These are phyloP conservation scores for Todus mexicanus DNA, from an alignment of 2,797 vertebrate species.

Conservation along the genomic window DNA sequence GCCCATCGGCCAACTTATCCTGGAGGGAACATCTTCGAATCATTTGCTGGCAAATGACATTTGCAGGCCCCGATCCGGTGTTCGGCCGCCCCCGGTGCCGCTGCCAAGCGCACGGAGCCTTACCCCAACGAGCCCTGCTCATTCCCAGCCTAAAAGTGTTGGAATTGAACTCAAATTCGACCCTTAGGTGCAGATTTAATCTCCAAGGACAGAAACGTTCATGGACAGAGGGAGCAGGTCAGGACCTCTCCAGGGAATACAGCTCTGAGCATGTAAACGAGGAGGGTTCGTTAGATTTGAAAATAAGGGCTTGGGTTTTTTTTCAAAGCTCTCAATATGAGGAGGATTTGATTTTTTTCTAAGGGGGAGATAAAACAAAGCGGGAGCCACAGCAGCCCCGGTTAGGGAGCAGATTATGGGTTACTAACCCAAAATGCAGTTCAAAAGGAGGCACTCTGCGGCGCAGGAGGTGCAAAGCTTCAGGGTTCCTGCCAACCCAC, in stretches of 20 bases:
- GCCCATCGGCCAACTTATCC: neutral
- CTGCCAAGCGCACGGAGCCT: neutral
- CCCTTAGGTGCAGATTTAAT: neutral
- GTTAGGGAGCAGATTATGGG: neutral
- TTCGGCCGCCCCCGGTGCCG: neutral
- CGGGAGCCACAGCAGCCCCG: rapidly evolving
- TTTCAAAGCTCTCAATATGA: neutral
- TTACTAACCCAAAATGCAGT: neutral
- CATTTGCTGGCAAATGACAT: neutral
- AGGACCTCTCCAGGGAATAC: neutral
- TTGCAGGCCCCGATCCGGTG: neutral
- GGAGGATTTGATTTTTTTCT: neutral
- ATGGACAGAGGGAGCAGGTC: neutral
- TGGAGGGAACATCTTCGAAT: neutral
- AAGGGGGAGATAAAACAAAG: neutral
- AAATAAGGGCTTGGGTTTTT: neutral
- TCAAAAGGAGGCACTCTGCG: neutral
- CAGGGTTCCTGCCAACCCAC: neutral
- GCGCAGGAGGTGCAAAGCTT: neutral
- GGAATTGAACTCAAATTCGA: neutral
- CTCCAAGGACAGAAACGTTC: neutral
- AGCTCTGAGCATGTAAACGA: constrained; percentile 8
- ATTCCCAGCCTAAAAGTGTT: neutral
- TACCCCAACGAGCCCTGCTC: neutral
- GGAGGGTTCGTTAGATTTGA: neutral